A percentile compares a stretch with the other conserved stretches of the same genome.
These are phyloP conservation scores for Tamias sibiricus DNA, from an alignment of 2,113 vertebrate genomes.

Conservation along the genomic window DNA sequence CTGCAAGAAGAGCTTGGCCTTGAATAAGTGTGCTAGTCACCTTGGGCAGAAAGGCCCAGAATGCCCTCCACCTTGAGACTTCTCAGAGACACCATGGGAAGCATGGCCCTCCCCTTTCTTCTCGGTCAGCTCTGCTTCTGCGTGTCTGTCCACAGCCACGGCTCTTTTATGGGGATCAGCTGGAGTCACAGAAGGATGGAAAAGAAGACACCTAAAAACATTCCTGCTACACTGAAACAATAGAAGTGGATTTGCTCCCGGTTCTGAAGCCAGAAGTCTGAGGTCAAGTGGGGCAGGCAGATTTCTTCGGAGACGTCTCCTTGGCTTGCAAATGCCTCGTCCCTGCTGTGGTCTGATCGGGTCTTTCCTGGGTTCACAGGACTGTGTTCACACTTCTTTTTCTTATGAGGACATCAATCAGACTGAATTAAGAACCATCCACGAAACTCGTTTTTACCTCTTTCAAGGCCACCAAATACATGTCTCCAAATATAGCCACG, in stretches of 20 bases:
- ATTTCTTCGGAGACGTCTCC: neutral
- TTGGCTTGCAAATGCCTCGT: neutral
- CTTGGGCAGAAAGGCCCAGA: neutral
- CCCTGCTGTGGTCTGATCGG: neutral
- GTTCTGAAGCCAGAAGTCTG: neutral
- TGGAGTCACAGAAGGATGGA: neutral
- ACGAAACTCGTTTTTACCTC: neutral
- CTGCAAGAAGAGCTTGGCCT: neutral
- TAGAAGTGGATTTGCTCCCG: neutral
- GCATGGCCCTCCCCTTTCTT: rapidly evolving
- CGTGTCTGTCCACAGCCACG: neutral
- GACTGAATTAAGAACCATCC: neutral
- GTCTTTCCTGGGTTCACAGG: neutral
- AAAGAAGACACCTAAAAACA: neutral
- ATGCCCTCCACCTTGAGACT: neutral
- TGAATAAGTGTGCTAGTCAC: neutral
- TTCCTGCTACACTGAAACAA: neutral
- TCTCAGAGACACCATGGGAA: neutral
- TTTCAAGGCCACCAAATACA: neutral
- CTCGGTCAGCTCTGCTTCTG: neutral
- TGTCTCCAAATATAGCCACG: neutral
- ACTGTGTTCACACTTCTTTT: neutral
- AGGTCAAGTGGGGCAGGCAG: neutral
- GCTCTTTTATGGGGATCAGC: neutral
- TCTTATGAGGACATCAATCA: neutral